A percentile compares a stretch with the other conserved stretches of the same genome.
phyloP scores from a whole-genome alignment of 2,113 vertebrate species.

The Apaloderma vittatum region DNA sequence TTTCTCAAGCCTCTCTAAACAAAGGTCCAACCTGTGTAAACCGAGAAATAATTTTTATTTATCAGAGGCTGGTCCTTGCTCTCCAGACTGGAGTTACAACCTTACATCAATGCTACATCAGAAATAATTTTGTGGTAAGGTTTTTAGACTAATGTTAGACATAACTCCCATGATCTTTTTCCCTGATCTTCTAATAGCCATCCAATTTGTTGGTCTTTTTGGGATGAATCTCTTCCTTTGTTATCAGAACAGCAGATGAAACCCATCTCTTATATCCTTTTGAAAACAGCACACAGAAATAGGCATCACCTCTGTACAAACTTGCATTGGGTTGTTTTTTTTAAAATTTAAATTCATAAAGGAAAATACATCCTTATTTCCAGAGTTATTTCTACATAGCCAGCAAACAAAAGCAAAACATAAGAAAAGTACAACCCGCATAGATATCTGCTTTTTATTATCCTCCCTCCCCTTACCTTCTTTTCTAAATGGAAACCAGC shows the following conservation, averaged over 20 bases:
- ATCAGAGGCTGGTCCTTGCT: background rate
- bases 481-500: slow-evolving; percentile 24
- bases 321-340: rapidly evolving
- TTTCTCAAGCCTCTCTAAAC: background rate
- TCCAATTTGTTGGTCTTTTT: background rate
- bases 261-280: background rate
- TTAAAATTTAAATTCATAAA: background rate
- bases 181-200: background rate
- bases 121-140: background rate
- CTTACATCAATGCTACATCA: background rate
- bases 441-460: background rate
- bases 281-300: background rate
- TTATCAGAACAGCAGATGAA: background rate
- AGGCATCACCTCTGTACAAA: background rate
- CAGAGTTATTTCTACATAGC: background rate
- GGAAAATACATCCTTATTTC: background rate
- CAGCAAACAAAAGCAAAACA: background rate
- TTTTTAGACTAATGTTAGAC: background rate
- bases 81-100: background rate
- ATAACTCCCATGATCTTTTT: background rate
- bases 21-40: background rate
- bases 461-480: background rate
- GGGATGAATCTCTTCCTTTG: background rate
- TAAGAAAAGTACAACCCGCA: background rate
- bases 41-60: background rate